Evolutionary conservation across 1,140 invertebrate species (phyloP).

Genomic region (Diachasma alloeum): DNA sequence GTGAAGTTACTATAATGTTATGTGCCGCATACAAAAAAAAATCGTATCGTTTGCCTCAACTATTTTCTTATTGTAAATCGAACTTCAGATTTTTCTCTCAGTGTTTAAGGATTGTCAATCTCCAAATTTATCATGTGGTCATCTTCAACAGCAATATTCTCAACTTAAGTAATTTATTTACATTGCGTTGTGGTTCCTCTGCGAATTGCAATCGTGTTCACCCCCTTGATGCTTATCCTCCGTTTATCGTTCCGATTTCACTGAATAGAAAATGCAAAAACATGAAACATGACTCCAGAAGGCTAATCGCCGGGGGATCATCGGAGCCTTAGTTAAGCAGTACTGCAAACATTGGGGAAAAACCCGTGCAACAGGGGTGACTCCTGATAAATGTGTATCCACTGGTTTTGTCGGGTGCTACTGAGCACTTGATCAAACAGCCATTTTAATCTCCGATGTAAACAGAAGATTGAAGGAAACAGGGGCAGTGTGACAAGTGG

Average conservation of each 20-base stretch:
- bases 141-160: too few species aligned
- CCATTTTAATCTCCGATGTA: slow-evolving; percentile 51
- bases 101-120: too few species aligned
- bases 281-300: not conserved
- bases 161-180: too few species aligned
- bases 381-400: slow-evolving; percentile 1
- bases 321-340: not conserved
- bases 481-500: slow-evolving; percentile 10
- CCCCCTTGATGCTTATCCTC: too few species aligned
- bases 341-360: slow-evolving; percentile 2
- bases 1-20: too few species aligned
- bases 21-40: too few species aligned
- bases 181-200: too few species aligned
- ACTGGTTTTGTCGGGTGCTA: slow-evolving; percentile 43
- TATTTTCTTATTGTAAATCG: too few species aligned
- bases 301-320: not conserved
- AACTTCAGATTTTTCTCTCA: too few species aligned
- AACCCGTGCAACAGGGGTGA: not conserved
- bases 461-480: slow-evolving; percentile 36
- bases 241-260: not conserved
- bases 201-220: too few species aligned
- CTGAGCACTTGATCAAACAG: slow-evolving; percentile 59
- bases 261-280: not conserved
- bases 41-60: too few species aligned
- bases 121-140: too few species aligned